Evolutionary conservation across 1,140 invertebrate genomes (phyloP).

Genomic region (Drosophila santomea): DNA sequence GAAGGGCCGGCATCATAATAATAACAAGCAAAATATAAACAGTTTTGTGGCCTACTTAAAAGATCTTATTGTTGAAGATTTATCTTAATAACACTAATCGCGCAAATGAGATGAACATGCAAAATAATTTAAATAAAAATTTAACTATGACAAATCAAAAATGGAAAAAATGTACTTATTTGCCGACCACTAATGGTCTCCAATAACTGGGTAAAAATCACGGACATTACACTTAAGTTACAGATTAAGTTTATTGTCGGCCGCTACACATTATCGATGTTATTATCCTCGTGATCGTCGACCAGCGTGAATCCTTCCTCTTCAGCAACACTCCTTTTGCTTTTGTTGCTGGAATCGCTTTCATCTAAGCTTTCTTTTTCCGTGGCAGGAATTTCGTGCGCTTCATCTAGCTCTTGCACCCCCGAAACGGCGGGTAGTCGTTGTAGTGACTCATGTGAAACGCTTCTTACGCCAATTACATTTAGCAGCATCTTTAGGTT

Average conservation of each 20-base stretch:
- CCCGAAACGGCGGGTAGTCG: slow-evolving; percentile 49
- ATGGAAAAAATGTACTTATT: slow-evolving; percentile 16
- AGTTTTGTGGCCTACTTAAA: slow-evolving; percentile 61
- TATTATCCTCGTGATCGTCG: slow-evolving; percentile 47
- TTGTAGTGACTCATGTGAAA: slow-evolving; percentile 5
- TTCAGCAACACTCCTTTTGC: background rate
- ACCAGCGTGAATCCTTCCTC: slow-evolving; percentile 62
- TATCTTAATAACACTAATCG: slow-evolving; percentile 78
- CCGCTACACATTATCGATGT: slow-evolving; percentile 26
- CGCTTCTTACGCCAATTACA: slow-evolving; percentile 31
- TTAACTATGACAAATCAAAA: slow-evolving; percentile 68
- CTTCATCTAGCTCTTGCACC: slow-evolving; percentile 65
- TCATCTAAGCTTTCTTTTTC: slow-evolving; percentile 18
- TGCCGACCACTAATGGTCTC: background rate
- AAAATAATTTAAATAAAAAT: slow-evolving; percentile 81
- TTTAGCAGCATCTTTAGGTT: slow-evolving; percentile 75
- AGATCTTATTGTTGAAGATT: slow-evolving; percentile 81
- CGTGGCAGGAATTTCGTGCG: slow-evolving; percentile 28
- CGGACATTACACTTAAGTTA: slow-evolving; percentile 36
- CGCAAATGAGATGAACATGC: slow-evolving; percentile 68
- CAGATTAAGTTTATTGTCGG: background rate
- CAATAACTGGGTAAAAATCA: slow-evolving; percentile 28
- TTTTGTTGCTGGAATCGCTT: slow-evolving; percentile 24
- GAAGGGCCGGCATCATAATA: slow-evolving; percentile 53
- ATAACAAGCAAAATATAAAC: slow-evolving; percentile 45